A percentile compares a stretch with the other conserved stretches of the same genome.
Evolutionary conservation across 2,113 vertebrate species (phyloP).

Genomic region (Scatophagus argus): DNA sequence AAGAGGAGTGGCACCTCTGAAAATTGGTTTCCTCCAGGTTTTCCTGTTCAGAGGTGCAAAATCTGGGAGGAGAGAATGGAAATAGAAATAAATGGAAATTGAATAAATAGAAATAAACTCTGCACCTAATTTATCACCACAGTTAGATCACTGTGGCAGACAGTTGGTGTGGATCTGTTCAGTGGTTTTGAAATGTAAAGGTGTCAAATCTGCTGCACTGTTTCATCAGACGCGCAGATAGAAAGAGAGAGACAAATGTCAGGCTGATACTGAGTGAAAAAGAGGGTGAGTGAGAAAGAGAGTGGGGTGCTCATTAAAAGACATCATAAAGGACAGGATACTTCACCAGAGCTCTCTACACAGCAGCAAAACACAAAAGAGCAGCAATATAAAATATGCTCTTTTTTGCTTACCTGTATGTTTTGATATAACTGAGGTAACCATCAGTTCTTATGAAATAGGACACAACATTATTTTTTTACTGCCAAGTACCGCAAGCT

Average conservation of each 20-base stretch:
- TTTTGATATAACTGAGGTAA: too few relatives aligned
- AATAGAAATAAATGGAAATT: too few relatives aligned
- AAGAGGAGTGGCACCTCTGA: neutral
- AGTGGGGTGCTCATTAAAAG: too few relatives aligned
- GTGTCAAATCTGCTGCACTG: neutral
- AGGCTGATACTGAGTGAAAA: neutral
- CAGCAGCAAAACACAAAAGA: neutral
- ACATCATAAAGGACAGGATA: too few relatives aligned
- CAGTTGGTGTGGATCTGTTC: too few relatives aligned
- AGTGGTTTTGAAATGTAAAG: neutral
- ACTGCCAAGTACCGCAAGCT: too few relatives aligned
- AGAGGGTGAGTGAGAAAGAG: too few relatives aligned
- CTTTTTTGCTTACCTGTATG: too few relatives aligned
- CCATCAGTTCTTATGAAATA: too few relatives aligned
- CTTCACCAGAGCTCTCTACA: neutral
- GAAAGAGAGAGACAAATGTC: neutral
- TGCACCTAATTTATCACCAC: slow-evolving; percentile 1
- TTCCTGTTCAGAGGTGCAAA: neutral
- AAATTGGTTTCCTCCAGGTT: too few relatives aligned
- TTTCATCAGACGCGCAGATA: neutral
- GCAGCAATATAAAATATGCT: too few relatives aligned
- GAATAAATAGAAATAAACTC: neutral
- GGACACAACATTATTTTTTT: too few relatives aligned
- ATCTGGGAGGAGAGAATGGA: slow-evolving; percentile 1
- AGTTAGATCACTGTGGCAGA: slow-evolving; percentile 4